Evolutionary conservation across 2,797 vertebrate species (phyloP).

Genomic region (Micrastur ruficollis): DNA sequence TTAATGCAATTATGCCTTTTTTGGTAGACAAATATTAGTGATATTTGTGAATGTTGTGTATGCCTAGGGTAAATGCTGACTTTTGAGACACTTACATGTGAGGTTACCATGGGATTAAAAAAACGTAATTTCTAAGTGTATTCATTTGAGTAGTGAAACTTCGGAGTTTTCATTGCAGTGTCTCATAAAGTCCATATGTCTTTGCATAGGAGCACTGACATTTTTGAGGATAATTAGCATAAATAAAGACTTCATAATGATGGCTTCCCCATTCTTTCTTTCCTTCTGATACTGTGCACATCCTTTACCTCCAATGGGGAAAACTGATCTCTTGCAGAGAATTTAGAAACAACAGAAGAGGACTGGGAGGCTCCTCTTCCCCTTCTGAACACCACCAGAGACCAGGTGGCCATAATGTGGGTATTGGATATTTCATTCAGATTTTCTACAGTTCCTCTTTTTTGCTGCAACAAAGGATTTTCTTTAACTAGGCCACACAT

Average conservation of each 20-base stretch:
- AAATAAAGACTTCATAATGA: neutral
- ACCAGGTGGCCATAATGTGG: neutral
- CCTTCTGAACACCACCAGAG: neutral
- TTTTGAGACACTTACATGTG: neutral
- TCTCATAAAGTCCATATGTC: accelerated
- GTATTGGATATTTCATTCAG: neutral
- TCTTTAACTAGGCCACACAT: conserved; percentile 46
- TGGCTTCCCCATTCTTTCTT: neutral
- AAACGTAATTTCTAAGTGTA: neutral
- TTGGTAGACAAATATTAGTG: neutral
- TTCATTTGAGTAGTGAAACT: neutral
- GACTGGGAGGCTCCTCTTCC: neutral
- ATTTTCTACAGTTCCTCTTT: neutral
- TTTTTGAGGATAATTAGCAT: neutral
- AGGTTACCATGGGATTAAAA: neutral
- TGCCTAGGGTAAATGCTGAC: neutral
- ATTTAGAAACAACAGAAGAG: neutral
- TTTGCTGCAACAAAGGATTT: conserved; percentile 22
- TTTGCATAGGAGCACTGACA: neutral
- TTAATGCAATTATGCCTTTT: neutral
- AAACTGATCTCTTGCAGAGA: neutral
- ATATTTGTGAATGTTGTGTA: neutral
- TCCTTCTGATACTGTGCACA: neutral
- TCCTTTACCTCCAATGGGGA: neutral
- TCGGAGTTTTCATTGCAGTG: neutral